Percentiles rank a stretch among this genome's conserved stretches.
These are phyloP conservation scores for Drosophila santomea DNA, from an alignment of 1,140 invertebrate genomes.

Conservation along the genomic window DNA sequence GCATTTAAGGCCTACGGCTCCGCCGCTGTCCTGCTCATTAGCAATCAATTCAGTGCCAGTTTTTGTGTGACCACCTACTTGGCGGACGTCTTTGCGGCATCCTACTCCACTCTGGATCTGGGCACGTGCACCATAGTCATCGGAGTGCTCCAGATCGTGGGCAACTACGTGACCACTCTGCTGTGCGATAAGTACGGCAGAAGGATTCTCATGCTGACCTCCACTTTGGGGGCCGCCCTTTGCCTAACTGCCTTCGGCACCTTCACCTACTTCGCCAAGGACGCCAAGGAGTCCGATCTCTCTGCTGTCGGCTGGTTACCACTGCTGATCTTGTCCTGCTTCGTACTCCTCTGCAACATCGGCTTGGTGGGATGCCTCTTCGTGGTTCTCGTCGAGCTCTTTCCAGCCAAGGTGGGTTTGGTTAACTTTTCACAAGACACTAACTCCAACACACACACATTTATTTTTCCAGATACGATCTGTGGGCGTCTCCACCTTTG, in stretches of 20 bases:
- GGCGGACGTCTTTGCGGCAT: conserved; percentile 87
- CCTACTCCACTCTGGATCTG: conserved; percentile 86
- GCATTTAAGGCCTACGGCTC: conserved; percentile 50
- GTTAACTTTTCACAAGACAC: too few relatives aligned
- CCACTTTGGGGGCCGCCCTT: conserved; percentile 41
- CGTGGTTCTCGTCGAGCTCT: conserved; percentile 67
- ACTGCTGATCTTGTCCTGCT: conserved; percentile 52
- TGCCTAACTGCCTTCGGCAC: conserved; percentile 49
- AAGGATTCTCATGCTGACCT: conserved; percentile 55
- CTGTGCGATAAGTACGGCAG: conserved; percentile 66
- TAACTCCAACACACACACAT: too few relatives aligned
- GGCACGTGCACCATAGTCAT: conserved; percentile 86
- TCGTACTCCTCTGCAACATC: conserved; percentile 67
- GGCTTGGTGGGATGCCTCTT: conserved; percentile 73
- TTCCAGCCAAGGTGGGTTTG: conserved; percentile 61
- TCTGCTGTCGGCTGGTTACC: conserved; percentile 63
- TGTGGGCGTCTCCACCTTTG: conserved; percentile 41
- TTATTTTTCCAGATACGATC: conserved; percentile 72
- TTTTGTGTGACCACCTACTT: conserved; percentile 66
- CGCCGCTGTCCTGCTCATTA: conserved; percentile 35
- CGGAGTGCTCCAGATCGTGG: conserved; percentile 85
- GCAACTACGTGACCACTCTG: conserved; percentile 56
- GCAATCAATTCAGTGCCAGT: conserved; percentile 57
- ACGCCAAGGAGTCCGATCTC: conserved; percentile 26
- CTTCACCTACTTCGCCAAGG: conserved; percentile 39